Evolutionary conservation across 2,113 vertebrate genomes (phyloP).

Genomic region (Microcebus tavaratra): DNA sequence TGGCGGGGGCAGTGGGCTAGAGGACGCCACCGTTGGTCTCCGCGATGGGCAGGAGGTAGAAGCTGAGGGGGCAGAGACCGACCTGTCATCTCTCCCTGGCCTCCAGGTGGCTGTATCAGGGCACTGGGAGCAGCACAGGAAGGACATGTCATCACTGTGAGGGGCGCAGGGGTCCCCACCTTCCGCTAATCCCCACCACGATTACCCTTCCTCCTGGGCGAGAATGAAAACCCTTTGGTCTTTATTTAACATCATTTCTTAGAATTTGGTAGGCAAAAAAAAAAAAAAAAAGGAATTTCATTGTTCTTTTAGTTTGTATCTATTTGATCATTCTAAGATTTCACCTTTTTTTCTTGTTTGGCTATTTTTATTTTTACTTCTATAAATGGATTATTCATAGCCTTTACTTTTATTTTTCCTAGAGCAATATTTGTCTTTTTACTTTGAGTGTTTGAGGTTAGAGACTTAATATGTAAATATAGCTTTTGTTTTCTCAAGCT

Average conservation of each 20-base stretch:
- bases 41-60: neutral
- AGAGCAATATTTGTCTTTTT: neutral
- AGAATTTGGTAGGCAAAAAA: neutral
- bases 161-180: neutral
- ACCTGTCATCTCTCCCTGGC: constrained; percentile 56
- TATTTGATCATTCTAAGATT: neutral
- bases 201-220: neutral
- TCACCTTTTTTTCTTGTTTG: neutral
- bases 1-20: neutral
- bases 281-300: neutral
- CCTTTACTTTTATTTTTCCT: constrained; percentile 18
- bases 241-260: neutral
- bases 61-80: neutral
- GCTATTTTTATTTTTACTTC: constrained; percentile 24
- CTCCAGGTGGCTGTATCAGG: constrained; percentile 70
- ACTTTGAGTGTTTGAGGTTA: neutral
- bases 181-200: neutral
- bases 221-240: neutral
- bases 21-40: neutral
- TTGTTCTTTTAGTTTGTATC: neutral
- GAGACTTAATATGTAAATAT: neutral
- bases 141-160: constrained; percentile 64
- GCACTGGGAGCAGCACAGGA: constrained; percentile 20
- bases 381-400: neutral
- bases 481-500: constrained; percentile 34